Percentiles rank a stretch among this genome's conserved stretches.
Evolutionary conservation across 2,113 vertebrate species (phyloP).

Genomic region (Uropsilus gracilis): DNA sequence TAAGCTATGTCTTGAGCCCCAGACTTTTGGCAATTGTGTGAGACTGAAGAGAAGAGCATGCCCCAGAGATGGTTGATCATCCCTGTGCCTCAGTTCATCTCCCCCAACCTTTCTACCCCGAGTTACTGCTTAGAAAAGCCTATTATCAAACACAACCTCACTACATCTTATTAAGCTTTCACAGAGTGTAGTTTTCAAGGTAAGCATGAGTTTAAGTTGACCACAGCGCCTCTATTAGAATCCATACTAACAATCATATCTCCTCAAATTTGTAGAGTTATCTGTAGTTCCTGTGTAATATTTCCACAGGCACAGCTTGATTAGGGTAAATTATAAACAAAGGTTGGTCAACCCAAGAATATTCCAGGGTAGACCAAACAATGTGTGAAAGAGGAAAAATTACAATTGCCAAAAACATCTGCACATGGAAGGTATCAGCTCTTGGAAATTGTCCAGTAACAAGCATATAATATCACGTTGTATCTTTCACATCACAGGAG

Average conservation of each 20-base stretch:
- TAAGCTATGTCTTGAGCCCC: neutral
- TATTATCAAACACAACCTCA: too few species aligned
- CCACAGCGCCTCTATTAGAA: neutral
- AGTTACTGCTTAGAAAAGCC: neutral
- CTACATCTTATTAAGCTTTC: neutral
- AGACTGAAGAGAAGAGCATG: neutral
- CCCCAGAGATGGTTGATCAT: neutral
- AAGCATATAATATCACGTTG: neutral
- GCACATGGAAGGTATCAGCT: neutral
- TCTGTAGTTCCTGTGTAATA: neutral
- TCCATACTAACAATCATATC: neutral
- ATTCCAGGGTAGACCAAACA: neutral
- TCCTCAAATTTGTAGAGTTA: neutral
- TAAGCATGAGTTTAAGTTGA: neutral
- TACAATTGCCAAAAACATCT: neutral
- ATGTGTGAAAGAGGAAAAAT: neutral
- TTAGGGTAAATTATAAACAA: neutral
- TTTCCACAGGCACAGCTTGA: neutral
- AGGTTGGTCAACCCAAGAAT: neutral
- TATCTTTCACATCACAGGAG: neutral
- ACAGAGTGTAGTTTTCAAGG: neutral
- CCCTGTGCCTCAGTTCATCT: neutral
- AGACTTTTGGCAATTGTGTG: neutral
- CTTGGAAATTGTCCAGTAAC: neutral
- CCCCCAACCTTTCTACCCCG: neutral